Evolutionary conservation across 2,797 vertebrate species (phyloP).

Genomic region (Periophthalmus magnuspinnatus): DNA sequence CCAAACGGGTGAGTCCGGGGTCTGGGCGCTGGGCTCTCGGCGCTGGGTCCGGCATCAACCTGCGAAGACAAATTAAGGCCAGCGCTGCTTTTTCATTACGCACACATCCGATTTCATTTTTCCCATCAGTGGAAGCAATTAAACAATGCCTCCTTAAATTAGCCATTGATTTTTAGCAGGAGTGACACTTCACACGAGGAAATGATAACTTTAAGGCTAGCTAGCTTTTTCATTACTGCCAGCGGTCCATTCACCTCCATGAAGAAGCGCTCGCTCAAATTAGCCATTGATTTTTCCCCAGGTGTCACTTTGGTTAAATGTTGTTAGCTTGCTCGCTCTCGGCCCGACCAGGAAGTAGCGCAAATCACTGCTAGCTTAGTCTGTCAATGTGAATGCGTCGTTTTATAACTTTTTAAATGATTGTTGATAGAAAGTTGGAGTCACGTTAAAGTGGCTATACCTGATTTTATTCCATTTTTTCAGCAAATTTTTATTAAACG

Average conservation of each 20-base stretch:
- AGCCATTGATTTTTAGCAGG: conserved; percentile 76
- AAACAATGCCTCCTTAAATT: conserved; percentile 77
- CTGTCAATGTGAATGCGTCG: neutral
- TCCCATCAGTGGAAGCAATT: conserved; percentile 74
- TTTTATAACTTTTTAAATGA: neutral
- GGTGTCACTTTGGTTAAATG: conserved; percentile 75
- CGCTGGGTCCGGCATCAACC: conserved; percentile 48
- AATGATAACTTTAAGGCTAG: conserved; percentile 73
- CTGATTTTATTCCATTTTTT: too few relatives aligned
- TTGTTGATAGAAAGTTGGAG: neutral
- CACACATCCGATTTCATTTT: conserved; percentile 78
- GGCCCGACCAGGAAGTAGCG: conserved; percentile 62
- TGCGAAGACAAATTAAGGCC: conserved; percentile 76
- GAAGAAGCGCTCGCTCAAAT: conserved; percentile 68
- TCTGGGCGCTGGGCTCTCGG: neutral
- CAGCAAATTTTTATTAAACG: too few relatives aligned
- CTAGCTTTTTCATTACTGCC: conserved; percentile 55
- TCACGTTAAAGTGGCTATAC: neutral
- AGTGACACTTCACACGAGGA: conserved; percentile 72
- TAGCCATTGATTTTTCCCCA: conserved; percentile 75
- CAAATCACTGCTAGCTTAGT: conserved; percentile 32
- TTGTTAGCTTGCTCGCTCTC: conserved; percentile 52
- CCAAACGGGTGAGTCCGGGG: neutral
- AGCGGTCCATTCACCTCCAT: conserved; percentile 59
- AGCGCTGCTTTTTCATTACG: conserved; percentile 71